Conservation (phyloP, 2,888 invertebrate species). For the Gari tellinella region DNA sequence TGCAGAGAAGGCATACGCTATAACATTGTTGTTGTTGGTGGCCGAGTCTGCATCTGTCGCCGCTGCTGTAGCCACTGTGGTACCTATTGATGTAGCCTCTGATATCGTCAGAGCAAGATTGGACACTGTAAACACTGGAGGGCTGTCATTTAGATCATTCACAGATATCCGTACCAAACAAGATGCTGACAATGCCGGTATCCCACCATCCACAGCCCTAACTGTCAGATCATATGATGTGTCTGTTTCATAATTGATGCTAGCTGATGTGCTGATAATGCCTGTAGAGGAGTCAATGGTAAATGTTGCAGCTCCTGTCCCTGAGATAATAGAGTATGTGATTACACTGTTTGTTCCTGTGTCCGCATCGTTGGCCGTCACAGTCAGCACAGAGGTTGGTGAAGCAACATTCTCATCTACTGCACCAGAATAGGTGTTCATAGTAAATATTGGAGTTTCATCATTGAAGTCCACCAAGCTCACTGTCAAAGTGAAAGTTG, state of each 20-base stretch:
- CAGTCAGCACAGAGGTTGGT: slow-evolving; percentile 41
- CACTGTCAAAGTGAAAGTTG: slow-evolving; percentile 58
- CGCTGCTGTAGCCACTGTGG: slow-evolving; percentile 59
- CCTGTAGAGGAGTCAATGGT: slow-evolving; percentile 66
- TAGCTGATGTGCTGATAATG: slow-evolving; percentile 53
- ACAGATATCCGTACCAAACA: slow-evolving; percentile 64
- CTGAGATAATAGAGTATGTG: slow-evolving; percentile 62
- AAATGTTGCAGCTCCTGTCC: slow-evolving; percentile 67
- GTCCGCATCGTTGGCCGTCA: slow-evolving; percentile 61
- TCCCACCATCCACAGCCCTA: slow-evolving; percentile 70
- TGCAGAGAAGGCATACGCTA: slow-evolving; percentile 57
- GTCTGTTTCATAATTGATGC: slow-evolving; percentile 73
- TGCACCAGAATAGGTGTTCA: slow-evolving; percentile 51
- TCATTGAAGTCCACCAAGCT: slow-evolving; percentile 70
- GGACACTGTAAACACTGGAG: slow-evolving; percentile 62
- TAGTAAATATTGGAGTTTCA: slow-evolving; percentile 63
- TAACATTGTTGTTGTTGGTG: slow-evolving; percentile 71
- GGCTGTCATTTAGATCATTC: slow-evolving; percentile 74
- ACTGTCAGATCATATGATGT: slow-evolving; percentile 64
- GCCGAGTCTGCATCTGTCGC: slow-evolving; percentile 72
- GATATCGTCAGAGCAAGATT: slow-evolving; percentile 57
- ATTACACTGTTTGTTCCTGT: slow-evolving; percentile 66
- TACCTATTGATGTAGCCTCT: slow-evolving; percentile 66
- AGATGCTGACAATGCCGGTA: slow-evolving; percentile 58
- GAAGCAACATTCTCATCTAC: slow-evolving; percentile 63